phyloP scores from a whole-genome alignment of 2,888 invertebrate species.

The Trichogramma evanescens region DNA sequence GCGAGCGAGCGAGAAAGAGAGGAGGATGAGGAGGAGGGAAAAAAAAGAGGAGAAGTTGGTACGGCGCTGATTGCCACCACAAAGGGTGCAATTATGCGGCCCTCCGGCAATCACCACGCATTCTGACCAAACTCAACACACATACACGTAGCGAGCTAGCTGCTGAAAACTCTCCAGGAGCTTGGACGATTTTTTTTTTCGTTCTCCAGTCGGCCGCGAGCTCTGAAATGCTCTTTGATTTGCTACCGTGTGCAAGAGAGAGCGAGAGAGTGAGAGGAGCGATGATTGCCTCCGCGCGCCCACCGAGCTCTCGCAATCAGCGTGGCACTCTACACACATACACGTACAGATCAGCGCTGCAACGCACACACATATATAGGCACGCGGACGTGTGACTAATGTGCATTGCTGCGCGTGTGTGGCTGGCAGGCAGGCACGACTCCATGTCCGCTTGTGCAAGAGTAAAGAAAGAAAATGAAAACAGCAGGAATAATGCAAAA shows the following conservation, averaged over 20 bases:
- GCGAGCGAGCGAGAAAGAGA: constrained; percentile 21
- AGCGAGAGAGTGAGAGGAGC: neutral
- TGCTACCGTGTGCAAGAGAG: neutral
- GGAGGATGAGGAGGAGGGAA: constrained; percentile 15
- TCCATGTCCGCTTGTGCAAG: too few relatives aligned
- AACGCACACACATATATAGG: too few relatives aligned
- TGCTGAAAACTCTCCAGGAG: constrained; percentile 20
- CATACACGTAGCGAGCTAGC: neutral
- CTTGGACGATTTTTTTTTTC: constrained; percentile 5
- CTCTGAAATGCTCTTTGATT: neutral
- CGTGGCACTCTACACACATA: too few relatives aligned
- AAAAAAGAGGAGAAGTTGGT: constrained; percentile 36
- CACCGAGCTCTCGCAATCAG: too few relatives aligned
- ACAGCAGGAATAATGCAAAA: too few relatives aligned
- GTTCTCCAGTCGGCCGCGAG: neutral
- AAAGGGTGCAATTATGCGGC: constrained; percentile 49
- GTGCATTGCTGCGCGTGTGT: too few relatives aligned
- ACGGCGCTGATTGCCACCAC: constrained; percentile 47
- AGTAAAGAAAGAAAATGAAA: too few relatives aligned
- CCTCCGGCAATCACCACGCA: constrained; percentile 48
- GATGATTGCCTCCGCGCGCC: neutral
- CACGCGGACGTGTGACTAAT: too few relatives aligned
- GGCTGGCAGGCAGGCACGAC: too few relatives aligned
- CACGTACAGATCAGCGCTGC: too few relatives aligned
- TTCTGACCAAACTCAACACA: constrained; percentile 35